A percentile compares a stretch with the other conserved stretches of the same genome.
Conservation (phyloP, 2,797 vertebrate genomes). For the Oryzias dopingdopingensis region DNA sequence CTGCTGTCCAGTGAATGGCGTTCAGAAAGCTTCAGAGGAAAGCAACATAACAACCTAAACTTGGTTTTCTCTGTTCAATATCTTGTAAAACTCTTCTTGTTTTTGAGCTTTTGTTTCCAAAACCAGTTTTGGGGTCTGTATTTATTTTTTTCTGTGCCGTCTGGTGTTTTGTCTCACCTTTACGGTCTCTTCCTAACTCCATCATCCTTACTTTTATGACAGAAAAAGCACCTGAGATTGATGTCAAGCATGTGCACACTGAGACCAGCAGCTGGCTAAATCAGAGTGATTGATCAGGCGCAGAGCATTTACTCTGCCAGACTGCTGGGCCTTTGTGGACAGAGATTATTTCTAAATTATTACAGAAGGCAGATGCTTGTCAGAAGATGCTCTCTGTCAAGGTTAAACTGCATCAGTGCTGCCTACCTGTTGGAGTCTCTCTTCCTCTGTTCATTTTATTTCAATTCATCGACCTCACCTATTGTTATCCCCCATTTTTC, state of each 20-base stretch:
- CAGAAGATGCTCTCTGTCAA: conserved; percentile 79
- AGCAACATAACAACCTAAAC: conserved; percentile 1
- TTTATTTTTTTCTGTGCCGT: conserved; percentile 39
- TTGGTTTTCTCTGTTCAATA: conserved; percentile 4
- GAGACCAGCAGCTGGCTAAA: conserved; percentile 69
- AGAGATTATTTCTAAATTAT: conserved; percentile 82
- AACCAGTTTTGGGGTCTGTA: conserved; percentile 20
- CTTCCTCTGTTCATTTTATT: conserved; percentile 30
- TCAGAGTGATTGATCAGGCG: conserved; percentile 76
- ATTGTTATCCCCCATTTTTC: conserved; percentile 19
- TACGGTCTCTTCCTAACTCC: conserved; percentile 35
- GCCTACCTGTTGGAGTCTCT: conserved; percentile 24
- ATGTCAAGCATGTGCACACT: conserved; percentile 57
- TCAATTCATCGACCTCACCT: conserved; percentile 16
- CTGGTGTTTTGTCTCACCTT: conserved; percentile 43
- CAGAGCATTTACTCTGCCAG: conserved; percentile 71
- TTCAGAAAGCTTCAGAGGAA: conserved; percentile 14
- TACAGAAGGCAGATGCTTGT: conserved; percentile 82
- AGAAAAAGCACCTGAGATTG: conserved; percentile 52
- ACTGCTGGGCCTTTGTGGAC: conserved; percentile 78
- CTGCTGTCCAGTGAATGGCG: conserved; percentile 6
- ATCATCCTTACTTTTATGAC: conserved; percentile 22
- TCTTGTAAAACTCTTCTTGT: conserved; percentile 19
- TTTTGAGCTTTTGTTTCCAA: conserved; percentile 18
- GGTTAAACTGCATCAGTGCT: conserved; percentile 64